phyloP scores from a whole-genome alignment of 64 coral and sea anemone species.

The Montipora capricornis region DNA sequence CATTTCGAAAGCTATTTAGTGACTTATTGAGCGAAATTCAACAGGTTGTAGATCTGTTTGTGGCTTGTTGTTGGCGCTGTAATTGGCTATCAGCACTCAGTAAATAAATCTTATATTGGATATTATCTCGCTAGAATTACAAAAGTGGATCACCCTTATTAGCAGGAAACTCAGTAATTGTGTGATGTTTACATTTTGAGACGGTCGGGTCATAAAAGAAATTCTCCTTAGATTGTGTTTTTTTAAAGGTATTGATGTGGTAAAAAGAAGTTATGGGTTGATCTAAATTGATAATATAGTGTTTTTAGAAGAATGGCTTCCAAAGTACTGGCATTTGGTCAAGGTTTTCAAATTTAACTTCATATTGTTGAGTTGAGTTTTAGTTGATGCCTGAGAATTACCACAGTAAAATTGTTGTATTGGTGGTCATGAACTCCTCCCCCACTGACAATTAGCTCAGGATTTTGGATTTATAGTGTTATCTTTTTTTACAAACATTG shows the following conservation, averaged over 20 bases:
- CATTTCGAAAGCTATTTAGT: neutral
- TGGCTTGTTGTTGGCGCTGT: neutral
- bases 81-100: neutral
- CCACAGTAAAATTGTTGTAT: no score
- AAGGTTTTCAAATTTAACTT: no score
- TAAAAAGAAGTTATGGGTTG: neutral
- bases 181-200: neutral
- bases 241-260: neutral
- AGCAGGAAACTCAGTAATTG: neutral
- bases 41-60: conserved; percentile 23
- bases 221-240: neutral
- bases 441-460: no score
- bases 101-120: neutral
- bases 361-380: no score
- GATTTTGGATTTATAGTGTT: no score
- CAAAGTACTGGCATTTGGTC: no score
- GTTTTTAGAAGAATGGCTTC: no score
- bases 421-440: no score
- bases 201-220: neutral
- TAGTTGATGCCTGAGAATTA: no score
- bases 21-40: conserved; percentile 12
- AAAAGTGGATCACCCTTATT: neutral
- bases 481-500: no score
- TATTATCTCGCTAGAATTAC: neutral
- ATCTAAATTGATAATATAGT: no score